These are phyloP conservation scores for Proterorhinus semilunaris DNA, from an alignment of 2,113 vertebrate genomes.

Conservation along the genomic window DNA sequence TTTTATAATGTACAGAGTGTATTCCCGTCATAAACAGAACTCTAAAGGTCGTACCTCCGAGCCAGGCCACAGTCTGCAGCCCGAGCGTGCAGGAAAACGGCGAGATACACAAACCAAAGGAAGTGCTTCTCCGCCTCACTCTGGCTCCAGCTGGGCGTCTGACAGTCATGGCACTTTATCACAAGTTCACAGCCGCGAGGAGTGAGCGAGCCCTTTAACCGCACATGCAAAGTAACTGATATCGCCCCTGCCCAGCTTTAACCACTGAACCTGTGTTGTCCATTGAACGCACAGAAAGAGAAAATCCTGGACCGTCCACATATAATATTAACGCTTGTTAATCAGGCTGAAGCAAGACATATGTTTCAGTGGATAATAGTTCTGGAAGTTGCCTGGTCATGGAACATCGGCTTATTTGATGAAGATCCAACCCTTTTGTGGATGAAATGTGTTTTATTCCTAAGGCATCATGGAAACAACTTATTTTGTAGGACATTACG, in stretches of 20 bases:
- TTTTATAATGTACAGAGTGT: no score
- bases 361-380: no score
- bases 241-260: slow-evolving; percentile 4
- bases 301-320: not conserved
- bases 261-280: not conserved
- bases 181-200: slow-evolving; percentile 15
- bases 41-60: slow-evolving; percentile 23
- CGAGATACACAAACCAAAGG: slow-evolving; percentile 50
- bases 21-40: not conserved
- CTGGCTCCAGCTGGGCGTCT: slow-evolving; percentile 11
- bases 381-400: no score
- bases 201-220: not conserved
- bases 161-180: slow-evolving; percentile 23
- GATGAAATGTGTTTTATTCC: no score
- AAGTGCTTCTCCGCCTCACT: slow-evolving; percentile 38
- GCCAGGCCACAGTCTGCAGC: slow-evolving; percentile 6
- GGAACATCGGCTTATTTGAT: no score
- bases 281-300: not conserved
- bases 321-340: no score
- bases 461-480: no score
- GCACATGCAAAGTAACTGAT: not conserved
- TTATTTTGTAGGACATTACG: no score
- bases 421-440: no score
- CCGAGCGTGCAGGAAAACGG: slow-evolving; percentile 48
- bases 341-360: no score